Percentiles rank a stretch among this genome's conserved stretches.
Conservation (phyloP, 2,797 vertebrate genomes). For the Discoglossus pictus region DNA sequence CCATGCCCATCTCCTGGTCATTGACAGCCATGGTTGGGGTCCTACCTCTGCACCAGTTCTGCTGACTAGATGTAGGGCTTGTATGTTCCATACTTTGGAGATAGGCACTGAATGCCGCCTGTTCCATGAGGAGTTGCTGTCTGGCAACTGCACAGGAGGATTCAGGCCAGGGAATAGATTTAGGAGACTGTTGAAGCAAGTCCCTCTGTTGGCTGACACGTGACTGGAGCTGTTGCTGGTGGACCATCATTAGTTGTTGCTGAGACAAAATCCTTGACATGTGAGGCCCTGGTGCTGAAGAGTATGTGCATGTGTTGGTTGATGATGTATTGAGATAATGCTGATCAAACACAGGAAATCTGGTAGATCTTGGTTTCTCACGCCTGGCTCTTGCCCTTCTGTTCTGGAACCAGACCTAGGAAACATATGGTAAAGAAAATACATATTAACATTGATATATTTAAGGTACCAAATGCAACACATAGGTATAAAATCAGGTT, state of each 20-base stretch:
- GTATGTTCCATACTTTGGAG: background rate
- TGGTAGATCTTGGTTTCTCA: constrained; percentile 67
- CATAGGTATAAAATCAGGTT: too few relatives aligned
- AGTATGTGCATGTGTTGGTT: background rate
- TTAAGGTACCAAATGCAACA: too few relatives aligned
- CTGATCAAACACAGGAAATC: background rate
- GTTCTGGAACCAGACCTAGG: constrained; percentile 87
- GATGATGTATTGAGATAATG: background rate
- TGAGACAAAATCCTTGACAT: background rate
- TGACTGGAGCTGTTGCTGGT: background rate
- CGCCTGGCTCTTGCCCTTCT: constrained; percentile 80
- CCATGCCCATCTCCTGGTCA: constrained; percentile 1
- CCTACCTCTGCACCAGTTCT: background rate
- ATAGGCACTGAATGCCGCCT: background rate
- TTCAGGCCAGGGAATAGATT: background rate
- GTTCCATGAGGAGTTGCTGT: background rate
- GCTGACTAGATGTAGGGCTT: background rate
- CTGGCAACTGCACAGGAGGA: background rate
- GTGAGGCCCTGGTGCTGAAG: background rate
- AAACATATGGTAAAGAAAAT: too few relatives aligned
- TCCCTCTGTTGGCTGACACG: background rate
- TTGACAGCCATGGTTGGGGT: background rate
- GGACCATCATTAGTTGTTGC: background rate
- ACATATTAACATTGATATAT: too few relatives aligned
- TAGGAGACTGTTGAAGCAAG: background rate